Evolutionary conservation across 2,113 vertebrate species (phyloP).

Genomic region (Acanthisitta chloris): DNA sequence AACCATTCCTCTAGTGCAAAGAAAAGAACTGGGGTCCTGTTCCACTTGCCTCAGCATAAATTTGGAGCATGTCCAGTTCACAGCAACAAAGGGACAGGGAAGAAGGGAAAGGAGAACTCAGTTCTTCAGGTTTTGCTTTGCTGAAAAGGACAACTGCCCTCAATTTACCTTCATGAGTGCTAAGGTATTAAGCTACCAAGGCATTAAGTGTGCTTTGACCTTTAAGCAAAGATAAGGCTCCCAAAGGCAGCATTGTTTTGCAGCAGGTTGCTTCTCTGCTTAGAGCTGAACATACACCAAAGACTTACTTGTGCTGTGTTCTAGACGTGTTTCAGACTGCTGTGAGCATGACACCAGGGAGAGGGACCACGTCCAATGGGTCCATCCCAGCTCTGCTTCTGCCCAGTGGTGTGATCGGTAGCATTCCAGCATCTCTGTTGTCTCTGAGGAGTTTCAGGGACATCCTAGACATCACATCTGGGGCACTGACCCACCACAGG

Average conservation of each 20-base stretch:
- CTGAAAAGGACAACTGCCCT: not conserved
- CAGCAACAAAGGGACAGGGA: not conserved
- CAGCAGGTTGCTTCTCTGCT: not conserved
- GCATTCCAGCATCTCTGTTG: not conserved
- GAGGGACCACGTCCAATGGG: fast-evolving
- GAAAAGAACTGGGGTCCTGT: not conserved
- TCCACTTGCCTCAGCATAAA: not conserved
- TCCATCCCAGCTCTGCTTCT: not conserved
- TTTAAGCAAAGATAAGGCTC: constrained; percentile 25
- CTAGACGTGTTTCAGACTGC: not conserved
- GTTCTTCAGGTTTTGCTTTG: not conserved
- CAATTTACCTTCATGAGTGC: not conserved
- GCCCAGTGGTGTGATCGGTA: not conserved
- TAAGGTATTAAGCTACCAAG: not conserved
- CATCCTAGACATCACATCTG: not conserved
- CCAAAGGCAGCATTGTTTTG: not conserved
- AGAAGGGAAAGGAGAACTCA: not conserved
- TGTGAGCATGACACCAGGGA: not conserved
- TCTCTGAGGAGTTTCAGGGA: not conserved
- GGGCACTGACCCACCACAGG: not conserved
- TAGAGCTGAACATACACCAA: not conserved
- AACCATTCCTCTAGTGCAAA: not conserved
- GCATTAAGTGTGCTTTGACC: not conserved
- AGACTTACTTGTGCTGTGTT: not conserved
- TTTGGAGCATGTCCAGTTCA: not conserved